Evolutionary conservation across 53 echinoderm and acorn worm species (phyloP).

Genomic region (Astropecten irregularis): DNA sequence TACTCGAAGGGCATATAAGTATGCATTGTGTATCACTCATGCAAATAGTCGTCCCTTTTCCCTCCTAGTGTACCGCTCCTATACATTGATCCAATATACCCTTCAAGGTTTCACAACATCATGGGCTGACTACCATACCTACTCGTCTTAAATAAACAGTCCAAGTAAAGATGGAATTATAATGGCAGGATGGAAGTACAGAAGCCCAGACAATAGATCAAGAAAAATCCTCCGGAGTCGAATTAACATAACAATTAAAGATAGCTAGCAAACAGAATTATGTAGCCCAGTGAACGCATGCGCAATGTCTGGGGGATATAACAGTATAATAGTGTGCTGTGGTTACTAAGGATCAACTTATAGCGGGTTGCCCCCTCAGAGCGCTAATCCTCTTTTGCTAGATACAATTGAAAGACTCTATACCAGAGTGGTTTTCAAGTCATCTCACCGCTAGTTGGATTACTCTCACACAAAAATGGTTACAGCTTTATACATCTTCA

Average conservation of each 20-base stretch:
- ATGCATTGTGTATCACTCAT: no score
- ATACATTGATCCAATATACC: no score
- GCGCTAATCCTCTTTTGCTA: neutral
- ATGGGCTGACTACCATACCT: no score
- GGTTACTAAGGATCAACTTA: conserved; percentile 33
- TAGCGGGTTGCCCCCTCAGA: neutral
- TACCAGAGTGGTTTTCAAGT: neutral
- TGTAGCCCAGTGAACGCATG: neutral
- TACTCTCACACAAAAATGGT: no score
- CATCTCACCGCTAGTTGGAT: neutral
- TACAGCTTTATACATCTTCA: neutral
- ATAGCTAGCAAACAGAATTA: neutral
- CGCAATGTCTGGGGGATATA: neutral
- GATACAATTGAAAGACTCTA: neutral
- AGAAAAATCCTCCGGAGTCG: conserved; percentile 2
- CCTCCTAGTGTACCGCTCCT: no score
- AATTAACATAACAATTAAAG: neutral
- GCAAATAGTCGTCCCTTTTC: no score
- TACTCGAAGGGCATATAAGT: no score
- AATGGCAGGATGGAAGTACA: neutral
- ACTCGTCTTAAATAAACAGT: no score
- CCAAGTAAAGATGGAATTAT: neutral
- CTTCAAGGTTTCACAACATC: no score
- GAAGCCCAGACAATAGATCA: neutral
- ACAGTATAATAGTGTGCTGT: neutral